phyloP scores from a whole-genome alignment of 2,797 vertebrate genomes.

The Morus bassanus region DNA sequence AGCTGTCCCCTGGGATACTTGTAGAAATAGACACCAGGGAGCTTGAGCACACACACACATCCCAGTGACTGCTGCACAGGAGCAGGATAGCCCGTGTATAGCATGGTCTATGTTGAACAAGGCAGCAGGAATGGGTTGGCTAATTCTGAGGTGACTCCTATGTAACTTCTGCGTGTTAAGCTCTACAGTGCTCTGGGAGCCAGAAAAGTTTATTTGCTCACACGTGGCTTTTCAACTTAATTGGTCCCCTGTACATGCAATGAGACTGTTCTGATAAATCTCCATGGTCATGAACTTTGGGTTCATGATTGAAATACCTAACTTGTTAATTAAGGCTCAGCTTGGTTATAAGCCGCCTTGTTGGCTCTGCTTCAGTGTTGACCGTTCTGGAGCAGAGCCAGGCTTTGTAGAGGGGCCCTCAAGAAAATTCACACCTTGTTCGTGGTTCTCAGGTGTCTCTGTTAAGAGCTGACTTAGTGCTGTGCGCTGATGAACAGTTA shows the following conservation, averaged over 20 bases:
- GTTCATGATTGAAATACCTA: neutral
- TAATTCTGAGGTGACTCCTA: neutral
- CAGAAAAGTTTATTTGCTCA: neutral
- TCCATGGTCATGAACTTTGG: neutral
- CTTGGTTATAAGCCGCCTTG: neutral
- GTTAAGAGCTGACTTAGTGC: neutral
- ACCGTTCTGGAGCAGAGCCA: neutral
- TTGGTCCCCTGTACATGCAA: neutral
- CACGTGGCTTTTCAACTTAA: neutral
- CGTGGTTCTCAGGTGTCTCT: neutral
- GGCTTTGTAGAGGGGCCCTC: neutral
- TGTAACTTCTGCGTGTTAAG: neutral
- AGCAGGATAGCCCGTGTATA: rapidly evolving
- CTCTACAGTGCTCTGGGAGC: neutral
- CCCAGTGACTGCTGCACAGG: neutral
- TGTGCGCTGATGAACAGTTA: neutral
- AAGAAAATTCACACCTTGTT: neutral
- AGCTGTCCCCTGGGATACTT: neutral
- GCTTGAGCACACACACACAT: rapidly evolving
- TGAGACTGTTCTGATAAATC: neutral
- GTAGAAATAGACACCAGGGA: neutral
- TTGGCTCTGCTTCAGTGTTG: neutral
- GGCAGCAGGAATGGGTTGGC: neutral
- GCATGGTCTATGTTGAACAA: rapidly evolving
- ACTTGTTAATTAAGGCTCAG: neutral